Evolutionary conservation across 2,797 vertebrate species (phyloP), one percentile per base, ranked within the genome.

Genomic region (Danio albolineatus): DNA sequence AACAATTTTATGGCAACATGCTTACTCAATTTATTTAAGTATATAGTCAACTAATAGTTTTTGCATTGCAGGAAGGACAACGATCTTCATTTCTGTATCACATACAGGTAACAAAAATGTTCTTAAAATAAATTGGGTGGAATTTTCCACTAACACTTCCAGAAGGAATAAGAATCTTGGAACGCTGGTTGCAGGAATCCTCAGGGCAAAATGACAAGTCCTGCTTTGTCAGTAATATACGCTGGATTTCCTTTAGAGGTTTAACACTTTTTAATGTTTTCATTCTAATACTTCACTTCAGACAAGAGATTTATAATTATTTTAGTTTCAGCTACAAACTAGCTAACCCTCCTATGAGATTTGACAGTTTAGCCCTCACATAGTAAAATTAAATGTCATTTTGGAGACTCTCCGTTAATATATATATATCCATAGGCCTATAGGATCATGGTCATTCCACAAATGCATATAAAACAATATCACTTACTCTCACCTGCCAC

Each of bases 191-290:
- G 16, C 67, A 39, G 56, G 66, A 36, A 79, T 14, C 66, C 77
- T 7, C 14, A 64, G 69, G 77, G 67, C 49, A 70, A 12, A 38
- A 73, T 56, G 67, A 46, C 77, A 73, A 64, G 77, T 54, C 69
- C 46, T 64, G 77, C 64, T 79, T 73, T 73, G 78, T 39, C 78
- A 73, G 44, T 44, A 21, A 46, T 14, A 36, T 44, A 60, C 39
- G 8, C 16, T 67, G 28, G 13, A 14, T 62, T 16, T 56, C 36
- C 16, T 13, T 56, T 10, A 41, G 14, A 43, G 6, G 12, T 61
- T 10, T 39, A 78, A 12, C 0, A 10, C 19, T 28, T n/a, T 43
- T 43, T 10, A 4, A 57, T 10, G n/a, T 19, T 17, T 48, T 39
- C 10, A 70, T 51, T 10, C 59, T 48, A 49, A 10, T 12, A 59